Percentiles rank a stretch among this genome's conserved stretches.
These are phyloP conservation scores for Drosophila ercepeae DNA, from an alignment of 1,140 invertebrate genomes.

Conservation along the genomic window DNA sequence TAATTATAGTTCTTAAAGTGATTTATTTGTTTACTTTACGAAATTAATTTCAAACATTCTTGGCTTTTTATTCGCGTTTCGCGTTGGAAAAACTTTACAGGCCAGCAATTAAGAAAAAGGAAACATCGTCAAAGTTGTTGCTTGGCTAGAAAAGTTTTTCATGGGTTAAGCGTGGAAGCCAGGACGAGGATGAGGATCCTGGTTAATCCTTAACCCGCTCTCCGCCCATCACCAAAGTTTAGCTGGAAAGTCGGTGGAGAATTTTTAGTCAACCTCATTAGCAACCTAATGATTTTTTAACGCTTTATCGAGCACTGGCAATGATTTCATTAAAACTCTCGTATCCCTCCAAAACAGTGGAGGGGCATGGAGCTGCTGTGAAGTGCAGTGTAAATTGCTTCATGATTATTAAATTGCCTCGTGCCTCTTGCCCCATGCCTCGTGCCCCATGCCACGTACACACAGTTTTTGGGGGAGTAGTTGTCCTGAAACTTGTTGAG, in stretches of 20 bases:
- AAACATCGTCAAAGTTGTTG: neutral
- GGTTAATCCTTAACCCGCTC: conserved; percentile 20
- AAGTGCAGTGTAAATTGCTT: conserved; percentile 69
- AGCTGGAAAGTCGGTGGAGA: conserved; percentile 14
- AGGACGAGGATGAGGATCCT: neutral
- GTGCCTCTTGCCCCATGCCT: too few species aligned
- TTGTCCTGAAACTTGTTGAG: conserved; percentile 54
- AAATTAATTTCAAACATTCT: conserved; percentile 15
- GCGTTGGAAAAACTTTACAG: conserved; percentile 15
- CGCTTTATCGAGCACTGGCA: conserved; percentile 71
- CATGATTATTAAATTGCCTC: conserved; percentile 80
- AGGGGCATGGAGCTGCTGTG: conserved; percentile 1
- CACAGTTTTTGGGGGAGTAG: conserved; percentile 25
- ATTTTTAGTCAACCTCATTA: conserved; percentile 76
- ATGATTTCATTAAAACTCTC: conserved; percentile 64
- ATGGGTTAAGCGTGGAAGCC: conserved; percentile 14
- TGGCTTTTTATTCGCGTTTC: conserved; percentile 2
- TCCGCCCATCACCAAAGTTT: conserved; percentile 41
- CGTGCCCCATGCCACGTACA: too few species aligned
- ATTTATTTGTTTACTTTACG: conserved; percentile 24
- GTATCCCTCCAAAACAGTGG: neutral
- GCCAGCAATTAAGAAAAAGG: conserved; percentile 15
- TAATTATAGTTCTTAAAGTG: conserved; percentile 24
- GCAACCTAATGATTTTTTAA: conserved; percentile 78
- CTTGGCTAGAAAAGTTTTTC: conserved; percentile 12